Base-by-base conservation (phyloP, 1,140 invertebrate genomes). In the Musca domestica region DNA sequence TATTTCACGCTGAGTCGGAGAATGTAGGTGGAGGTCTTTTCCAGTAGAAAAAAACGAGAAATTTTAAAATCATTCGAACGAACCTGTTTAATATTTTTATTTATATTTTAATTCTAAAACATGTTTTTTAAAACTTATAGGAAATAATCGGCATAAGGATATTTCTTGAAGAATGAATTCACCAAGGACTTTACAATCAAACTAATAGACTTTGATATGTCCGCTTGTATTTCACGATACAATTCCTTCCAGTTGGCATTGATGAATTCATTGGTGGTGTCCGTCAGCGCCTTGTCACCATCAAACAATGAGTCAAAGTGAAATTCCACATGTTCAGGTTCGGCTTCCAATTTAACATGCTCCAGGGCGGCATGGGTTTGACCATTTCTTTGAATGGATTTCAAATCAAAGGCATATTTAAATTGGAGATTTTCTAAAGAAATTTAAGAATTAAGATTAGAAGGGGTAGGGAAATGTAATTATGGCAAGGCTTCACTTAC, bases 221-320 rank as follows among this genome's bases (percentile, higher is more conserved):
- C 77, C 0, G 70, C 69, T 61, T 86, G 86, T 30, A 88, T 81
- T 70, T 88, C 86, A 22, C 78, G 83, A 12, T 81, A 82, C 1
- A 88, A 83, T 46, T 79, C 81, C 27, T 79, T 83, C 87, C 87
- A 88, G 66, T 88, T 88, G 61, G 87, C 84, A 70, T 88, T 88
- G 9, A 89, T 71, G 71, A 88, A 88, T 12, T 83, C 71, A 74
- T 88, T 88, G 78, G 88, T 85, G 2, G 85, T 84, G 19, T 83
- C 78, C 83, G 87, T 87, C 34, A 92, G 75, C 20, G 86, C 86
- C 58, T 85, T 79, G 70, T 92, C 88, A 1, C 83, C 83, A 69
- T 89, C 87, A 72, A 91, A 91, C 0, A 91, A 79, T 81, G 91
- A 88, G 5, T 73, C 64, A 7, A 84, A 78, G 3, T 78, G 17